phyloP scores from a whole-genome alignment of 2,888 invertebrate genomes.

The Pseudococcus viburni region DNA sequence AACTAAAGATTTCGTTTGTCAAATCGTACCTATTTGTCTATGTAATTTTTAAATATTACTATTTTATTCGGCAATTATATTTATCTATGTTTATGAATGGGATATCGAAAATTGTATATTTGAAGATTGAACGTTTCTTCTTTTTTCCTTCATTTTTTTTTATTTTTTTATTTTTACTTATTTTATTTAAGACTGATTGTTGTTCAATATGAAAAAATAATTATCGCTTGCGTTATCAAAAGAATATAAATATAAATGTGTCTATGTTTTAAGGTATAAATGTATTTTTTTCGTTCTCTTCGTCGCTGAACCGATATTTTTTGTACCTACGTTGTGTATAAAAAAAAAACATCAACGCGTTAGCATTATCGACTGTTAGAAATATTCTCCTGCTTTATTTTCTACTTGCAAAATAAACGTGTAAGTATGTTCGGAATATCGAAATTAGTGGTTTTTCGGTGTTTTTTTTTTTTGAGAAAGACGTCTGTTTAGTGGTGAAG shows the following conservation, averaged over 20 bases:
- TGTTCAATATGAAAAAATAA: slow-evolving; percentile 39
- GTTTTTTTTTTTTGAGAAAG: too few species aligned
- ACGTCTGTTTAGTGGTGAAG: too few species aligned
- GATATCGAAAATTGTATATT: slow-evolving; percentile 59
- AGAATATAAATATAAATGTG: neutral
- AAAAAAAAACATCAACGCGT: slow-evolving; percentile 35
- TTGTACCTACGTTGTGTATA: neutral
- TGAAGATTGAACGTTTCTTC: neutral
- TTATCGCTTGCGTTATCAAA: slow-evolving; percentile 60
- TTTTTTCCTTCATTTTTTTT: neutral
- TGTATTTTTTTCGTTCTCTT: slow-evolving; percentile 8
- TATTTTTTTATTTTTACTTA: slow-evolving; percentile 21
- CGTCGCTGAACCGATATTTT: slow-evolving; percentile 25
- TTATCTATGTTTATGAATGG: slow-evolving; percentile 42
- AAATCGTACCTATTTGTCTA: slow-evolving; percentile 59
- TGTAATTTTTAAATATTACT: slow-evolving; percentile 43
- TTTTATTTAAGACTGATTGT: slow-evolving; percentile 60
- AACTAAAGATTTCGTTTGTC: slow-evolving; percentile 45
- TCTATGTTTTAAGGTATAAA: slow-evolving; percentile 19
- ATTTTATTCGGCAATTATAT: slow-evolving; percentile 41
- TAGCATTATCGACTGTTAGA: slow-evolving; percentile 57
- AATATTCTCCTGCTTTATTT: neutral
- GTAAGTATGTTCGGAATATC: too few species aligned
- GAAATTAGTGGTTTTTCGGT: too few species aligned
- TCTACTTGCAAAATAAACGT: too few species aligned